Conservation (phyloP, 1,140 invertebrate genomes). For the Liolophura sinensis region DNA sequence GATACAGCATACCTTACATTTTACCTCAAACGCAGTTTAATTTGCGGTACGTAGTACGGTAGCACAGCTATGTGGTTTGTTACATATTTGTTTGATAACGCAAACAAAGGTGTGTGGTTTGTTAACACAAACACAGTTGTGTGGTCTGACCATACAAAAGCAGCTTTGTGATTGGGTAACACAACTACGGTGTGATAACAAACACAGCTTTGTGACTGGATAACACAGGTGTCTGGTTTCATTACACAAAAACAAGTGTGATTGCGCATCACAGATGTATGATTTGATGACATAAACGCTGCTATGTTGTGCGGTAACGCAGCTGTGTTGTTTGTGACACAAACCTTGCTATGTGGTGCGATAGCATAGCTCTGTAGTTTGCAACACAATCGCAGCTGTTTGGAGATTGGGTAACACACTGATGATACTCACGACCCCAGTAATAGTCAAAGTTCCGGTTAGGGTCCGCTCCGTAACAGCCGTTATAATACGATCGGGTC, state of each 20-base stretch:
- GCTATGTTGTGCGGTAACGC: neutral
- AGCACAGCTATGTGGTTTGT: constrained; percentile 8
- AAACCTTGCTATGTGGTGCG: neutral
- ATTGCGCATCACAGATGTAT: too few relatives aligned
- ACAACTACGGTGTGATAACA: too few relatives aligned
- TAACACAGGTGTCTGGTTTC: too few relatives aligned
- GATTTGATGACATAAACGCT: neutral
- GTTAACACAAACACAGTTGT: too few relatives aligned
- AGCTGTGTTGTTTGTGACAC: neutral
- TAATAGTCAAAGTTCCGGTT: constrained; percentile 50
- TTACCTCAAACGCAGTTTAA: too few relatives aligned
- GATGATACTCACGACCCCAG: constrained; percentile 34
- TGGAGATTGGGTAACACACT: neutral
- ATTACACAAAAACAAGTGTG: too few relatives aligned
- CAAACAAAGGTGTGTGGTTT: neutral
- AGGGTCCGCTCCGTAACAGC: constrained; percentile 44
- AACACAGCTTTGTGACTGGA: too few relatives aligned
- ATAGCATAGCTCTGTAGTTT: neutral
- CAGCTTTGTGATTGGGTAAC: too few relatives aligned
- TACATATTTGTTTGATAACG: neutral
- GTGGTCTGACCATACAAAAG: constrained; percentile 33
- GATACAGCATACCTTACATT: too few relatives aligned
- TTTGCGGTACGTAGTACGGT: constrained; percentile 27
- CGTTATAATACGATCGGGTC: constrained; percentile 22
- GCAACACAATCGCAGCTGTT: neutral